Evolutionary conservation across 1,140 invertebrate genomes (phyloP), one percentile per base, ranked within the genome.

Genomic region (Pemphigus obesinymphae): DNA sequence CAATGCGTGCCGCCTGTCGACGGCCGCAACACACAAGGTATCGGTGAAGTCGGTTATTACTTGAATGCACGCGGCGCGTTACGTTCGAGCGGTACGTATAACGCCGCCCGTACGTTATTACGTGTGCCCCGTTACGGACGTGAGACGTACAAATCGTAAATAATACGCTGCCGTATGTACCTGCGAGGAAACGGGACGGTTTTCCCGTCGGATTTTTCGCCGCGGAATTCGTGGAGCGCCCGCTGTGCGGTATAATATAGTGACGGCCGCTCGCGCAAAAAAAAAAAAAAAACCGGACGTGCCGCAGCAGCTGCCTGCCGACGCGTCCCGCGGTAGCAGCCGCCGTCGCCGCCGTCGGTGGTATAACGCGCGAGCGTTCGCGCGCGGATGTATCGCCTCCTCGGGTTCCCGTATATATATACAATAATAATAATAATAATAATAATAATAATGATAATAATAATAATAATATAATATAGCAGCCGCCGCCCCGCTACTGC

Each of bases 201-300:
- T 23, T 23, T n/a, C 8, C 6, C 50, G n/a, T 23, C 0, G n/a
- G 10, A 11, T 26, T 10, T 11, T 3, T 7, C 45, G 13, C 23
- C 13, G 2, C 48, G 48, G 3, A 15, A 29, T 5, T 0, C n/a
- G 53, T 0, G 55, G 1, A 26, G 4, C 0, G 13, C 0, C 3
- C 26, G 26, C 10, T 3, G 26, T 3, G 23, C 11, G 55, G 55
- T 40, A 40, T 5, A 17, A 17, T n/a, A 15, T 15, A 13, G 55
- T 45, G 20, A 11, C 8, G 20, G 45, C 48, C 68, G 37, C 4
- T 23, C 40, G 68, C 68, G 13, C n/a, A n/a, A n/a, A n/a, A n/a
- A n/a, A n/a, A n/a, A n/a, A n/a, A n/a, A n/a, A n/a, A n/a, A 70
- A 70, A 70, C 76, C 76, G 76, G 76, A 80, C 76, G 76, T 63